These are phyloP conservation scores for Malurus melanocephalus DNA, from an alignment of 2,113 vertebrate species.

Conservation along the genomic window DNA sequence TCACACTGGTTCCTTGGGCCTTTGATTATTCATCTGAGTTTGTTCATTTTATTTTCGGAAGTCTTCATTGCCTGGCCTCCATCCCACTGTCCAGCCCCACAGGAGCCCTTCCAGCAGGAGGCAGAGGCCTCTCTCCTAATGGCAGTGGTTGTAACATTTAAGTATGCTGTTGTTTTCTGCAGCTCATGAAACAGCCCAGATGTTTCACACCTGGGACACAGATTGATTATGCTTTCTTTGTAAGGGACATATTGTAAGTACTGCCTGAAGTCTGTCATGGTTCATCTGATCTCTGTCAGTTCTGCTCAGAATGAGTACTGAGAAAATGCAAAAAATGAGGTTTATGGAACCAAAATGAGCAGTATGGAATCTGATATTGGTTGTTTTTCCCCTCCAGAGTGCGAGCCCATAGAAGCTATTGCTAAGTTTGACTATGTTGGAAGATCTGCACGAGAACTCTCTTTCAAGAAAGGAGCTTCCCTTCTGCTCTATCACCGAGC, in stretches of 20 bases:
- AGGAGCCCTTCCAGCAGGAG: background rate
- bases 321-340: background rate
- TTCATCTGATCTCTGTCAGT: background rate
- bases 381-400: slow-evolving; percentile 75
- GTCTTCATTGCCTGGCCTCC: background rate
- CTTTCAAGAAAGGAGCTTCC: slow-evolving; percentile 98
- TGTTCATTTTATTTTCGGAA: background rate
- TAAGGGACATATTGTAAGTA: background rate
- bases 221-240: background rate
- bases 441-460: slow-evolving; percentile 91
- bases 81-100: background rate
- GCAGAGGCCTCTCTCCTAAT: background rate
- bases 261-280: background rate
- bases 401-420: slow-evolving; percentile 96
- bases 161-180: background rate
- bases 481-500: slow-evolving; percentile 94
- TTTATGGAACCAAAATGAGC: background rate
- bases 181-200: background rate
- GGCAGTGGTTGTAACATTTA: background rate
- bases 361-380: background rate
- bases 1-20: background rate
- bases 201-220: background rate
- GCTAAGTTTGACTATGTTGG: slow-evolving; percentile 97
- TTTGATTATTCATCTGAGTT: background rate
- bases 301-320: background rate